Base-by-base conservation (phyloP, 2,113 vertebrate genomes). In the Pseudonaja textilis region DNA sequence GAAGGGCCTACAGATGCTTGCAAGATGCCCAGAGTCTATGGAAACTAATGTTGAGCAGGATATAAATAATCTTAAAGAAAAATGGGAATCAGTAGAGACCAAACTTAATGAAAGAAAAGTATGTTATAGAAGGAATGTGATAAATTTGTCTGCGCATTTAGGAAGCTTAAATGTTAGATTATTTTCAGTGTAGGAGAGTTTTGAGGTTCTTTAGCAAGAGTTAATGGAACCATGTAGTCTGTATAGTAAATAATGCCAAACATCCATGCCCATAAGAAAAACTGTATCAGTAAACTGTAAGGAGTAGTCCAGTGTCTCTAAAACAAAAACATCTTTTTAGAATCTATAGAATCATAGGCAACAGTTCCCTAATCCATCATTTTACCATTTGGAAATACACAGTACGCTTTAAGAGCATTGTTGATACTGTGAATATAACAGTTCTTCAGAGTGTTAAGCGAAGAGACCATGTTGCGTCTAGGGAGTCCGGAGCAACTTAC, bases 71-170 rank as follows among this genome's bases (percentile, higher is more conserved):
- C 97, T 99, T 95, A 98, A 98, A 97, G 99, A 99, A 96, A 99
- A 99, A 96, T 99, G 99, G 99, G 98, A 99, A 91, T 97, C 98
- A 0, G 98, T 99, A 93, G 98, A 99, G 96, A 98, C 97, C 86
- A 99, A 99, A 96, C 98, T 99, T 93, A 95, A 96, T 39, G 99
- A 99, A 95, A 99, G 98, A 97, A 99, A 99, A 97, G 99, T 99
- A 97, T 34, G 97, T 97, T 23, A 16, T 92, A 93, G 96, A 93
- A 42, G 6, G 25, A 90, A 64, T 57, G 64, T 42, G 81, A 18
- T 23, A 25, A 90, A 29, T 64, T 90, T 29, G 22, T 93, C 34
- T 57, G 55, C 89, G 45, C 90, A 34, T 95, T 92, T 93, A 55
- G 91, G 50, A n/a, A 52, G 20, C 4, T 89, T 95, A 88, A 88